Conservation (phyloP, 2,888 invertebrate genomes). For the Lepidocyrtinus sp. region DNA sequence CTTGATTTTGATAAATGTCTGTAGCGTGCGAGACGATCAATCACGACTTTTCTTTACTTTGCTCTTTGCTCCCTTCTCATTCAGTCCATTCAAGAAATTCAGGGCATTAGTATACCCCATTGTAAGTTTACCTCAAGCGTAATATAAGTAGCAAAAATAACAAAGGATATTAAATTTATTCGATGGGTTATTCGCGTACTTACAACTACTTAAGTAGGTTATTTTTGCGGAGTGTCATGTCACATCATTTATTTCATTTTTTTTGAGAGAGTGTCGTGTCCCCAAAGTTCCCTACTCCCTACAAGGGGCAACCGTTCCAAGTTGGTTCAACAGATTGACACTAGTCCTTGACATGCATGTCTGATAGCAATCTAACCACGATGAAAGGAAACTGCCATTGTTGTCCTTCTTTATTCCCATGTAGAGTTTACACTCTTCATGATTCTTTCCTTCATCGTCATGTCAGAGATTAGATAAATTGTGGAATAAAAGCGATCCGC, state of each 20-base stretch:
- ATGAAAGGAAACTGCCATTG: not conserved
- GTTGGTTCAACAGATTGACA: not conserved
- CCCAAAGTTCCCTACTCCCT: no score
- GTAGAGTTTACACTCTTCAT: not conserved
- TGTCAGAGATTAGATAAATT: no score
- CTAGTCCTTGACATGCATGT: not conserved
- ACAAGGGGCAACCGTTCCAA: no score
- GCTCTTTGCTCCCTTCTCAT: constrained; percentile 19
- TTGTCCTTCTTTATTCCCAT: not conserved
- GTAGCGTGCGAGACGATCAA: constrained; percentile 43
- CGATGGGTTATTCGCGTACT: no score
- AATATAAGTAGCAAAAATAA: not conserved
- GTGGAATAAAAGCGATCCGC: no score
- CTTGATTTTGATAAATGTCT: constrained; percentile 50
- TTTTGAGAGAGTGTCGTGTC: no score
- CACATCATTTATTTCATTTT: no score
- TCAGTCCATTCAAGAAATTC: not conserved
- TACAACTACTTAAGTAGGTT: no score
- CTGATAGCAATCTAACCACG: not conserved
- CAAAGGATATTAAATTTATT: constrained; percentile 25
- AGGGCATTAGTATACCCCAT: not conserved
- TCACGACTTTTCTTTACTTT: constrained; percentile 26
- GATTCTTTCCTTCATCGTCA: not conserved
- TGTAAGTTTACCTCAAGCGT: not conserved
- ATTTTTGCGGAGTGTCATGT: no score